Base-by-base conservation (phyloP, 1,140 invertebrate genomes). In the Drosophila willistoni region DNA sequence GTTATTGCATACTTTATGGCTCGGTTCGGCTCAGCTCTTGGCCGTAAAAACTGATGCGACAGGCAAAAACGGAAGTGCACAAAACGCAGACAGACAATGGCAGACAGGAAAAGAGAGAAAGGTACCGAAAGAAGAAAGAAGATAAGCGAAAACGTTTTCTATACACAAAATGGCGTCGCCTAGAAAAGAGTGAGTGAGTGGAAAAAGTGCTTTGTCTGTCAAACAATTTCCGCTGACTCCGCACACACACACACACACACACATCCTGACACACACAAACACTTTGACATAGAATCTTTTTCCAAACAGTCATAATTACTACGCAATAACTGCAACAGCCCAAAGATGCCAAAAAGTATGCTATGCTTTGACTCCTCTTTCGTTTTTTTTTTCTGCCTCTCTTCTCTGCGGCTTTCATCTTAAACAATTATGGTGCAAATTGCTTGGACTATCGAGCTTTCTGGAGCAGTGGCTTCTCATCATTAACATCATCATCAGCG, bases 1-100 rank as follows among this genome's bases (percentile, higher is more conserved):
- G 77, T 89, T 81, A 89, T 89, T 68, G 81, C 84, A 87, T 86
- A 79, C 79, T 79, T 81, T 80, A 80, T 77, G 61, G 71, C 64
- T 51, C 44, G 44, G 64, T 47, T 55, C 36, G 7, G 10, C 19
- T 36, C 7, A 51, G 44, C 44, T 51, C 17, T 51, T 51, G 17
- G 44, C 44, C 44, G 44, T 51, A 51, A 51, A 51, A 51, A 51
- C 44, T 51, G 44, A 51, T 44, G 59, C 22, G 55, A 51, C 65
- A 47, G 56, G 56, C 61, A 71, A 54, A 64, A 66, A 17, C 61
- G 74, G 68, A 77, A 77, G 64, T 70, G 60, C 66, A 72, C 63
- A 44, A 44, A 66, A 33, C 22, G 19, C 41, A 41, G n/a, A 64
- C 57, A 73, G 65, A 77, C 70, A 79, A 61, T 63, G 71, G 56